Evolutionary conservation across 2,113 vertebrate genomes (phyloP).

Genomic region (Catagonus wagneri): DNA sequence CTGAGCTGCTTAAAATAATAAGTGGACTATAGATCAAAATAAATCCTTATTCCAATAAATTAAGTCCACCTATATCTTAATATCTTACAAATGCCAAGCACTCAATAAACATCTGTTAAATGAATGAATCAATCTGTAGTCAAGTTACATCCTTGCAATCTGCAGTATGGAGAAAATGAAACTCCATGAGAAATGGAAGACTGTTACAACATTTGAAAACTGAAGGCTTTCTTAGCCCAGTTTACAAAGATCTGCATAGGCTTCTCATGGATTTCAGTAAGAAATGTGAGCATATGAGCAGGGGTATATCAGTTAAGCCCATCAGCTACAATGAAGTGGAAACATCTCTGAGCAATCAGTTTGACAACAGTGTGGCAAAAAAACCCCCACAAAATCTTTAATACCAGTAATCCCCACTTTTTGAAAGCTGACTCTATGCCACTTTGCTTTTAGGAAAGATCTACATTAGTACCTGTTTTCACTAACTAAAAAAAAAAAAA

Average conservation of each 20-base stretch:
- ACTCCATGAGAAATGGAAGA: background rate
- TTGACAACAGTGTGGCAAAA: background rate
- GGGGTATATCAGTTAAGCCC: background rate
- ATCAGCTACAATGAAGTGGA: background rate
- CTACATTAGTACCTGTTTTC: background rate
- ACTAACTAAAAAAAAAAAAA: background rate
- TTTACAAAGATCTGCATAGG: constrained; percentile 15
- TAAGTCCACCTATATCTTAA: background rate
- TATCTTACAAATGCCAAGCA: background rate
- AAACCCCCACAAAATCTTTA: background rate
- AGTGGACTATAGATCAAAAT: constrained; percentile 2
- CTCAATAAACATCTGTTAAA: constrained; percentile 3
- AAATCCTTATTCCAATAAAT: constrained; percentile 37
- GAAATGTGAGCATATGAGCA: background rate
- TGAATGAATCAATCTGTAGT: background rate
- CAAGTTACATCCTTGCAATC: background rate
- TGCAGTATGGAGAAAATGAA: background rate
- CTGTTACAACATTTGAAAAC: background rate
- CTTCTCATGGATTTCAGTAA: background rate
- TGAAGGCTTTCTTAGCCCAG: constrained; percentile 5
- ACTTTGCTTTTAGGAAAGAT: background rate
- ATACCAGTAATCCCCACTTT: background rate
- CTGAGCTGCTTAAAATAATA: constrained; percentile 13
- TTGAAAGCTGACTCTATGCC: background rate
- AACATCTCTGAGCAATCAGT: constrained; percentile 23